These are phyloP conservation scores for Thecophora atra DNA, from an alignment of 2,888 invertebrate genomes.

Conservation along the genomic window DNA sequence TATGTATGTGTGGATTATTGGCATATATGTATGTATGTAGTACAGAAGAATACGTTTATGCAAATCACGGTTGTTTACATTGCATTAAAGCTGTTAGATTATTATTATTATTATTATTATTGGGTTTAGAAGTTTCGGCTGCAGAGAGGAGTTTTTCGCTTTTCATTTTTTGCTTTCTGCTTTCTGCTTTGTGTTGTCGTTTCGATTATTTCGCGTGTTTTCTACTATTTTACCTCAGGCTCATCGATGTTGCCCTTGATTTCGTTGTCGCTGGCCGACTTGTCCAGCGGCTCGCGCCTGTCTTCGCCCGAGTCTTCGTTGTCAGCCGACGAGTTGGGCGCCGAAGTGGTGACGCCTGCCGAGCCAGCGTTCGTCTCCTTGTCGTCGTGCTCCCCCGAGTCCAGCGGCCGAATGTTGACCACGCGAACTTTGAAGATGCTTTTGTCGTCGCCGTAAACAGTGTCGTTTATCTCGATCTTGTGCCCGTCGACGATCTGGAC, in stretches of 20 bases:
- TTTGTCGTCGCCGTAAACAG: slow-evolving; percentile 66
- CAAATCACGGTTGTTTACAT: not conserved
- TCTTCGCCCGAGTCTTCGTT: slow-evolving; percentile 52
- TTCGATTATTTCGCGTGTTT: not conserved
- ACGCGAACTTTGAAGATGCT: slow-evolving; percentile 67
- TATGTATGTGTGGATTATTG: not conserved
- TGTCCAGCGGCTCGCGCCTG: slow-evolving; percentile 54
- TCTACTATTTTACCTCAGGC: slow-evolving; percentile 62
- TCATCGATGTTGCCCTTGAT: slow-evolving; percentile 59
- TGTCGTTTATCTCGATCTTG: slow-evolving; percentile 70
- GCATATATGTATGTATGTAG: slow-evolving; percentile 15
- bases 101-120: no score
- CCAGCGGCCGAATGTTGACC: slow-evolving; percentile 68
- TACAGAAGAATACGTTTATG: slow-evolving; percentile 5
- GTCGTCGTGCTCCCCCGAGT: slow-evolving; percentile 56
- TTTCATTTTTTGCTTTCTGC: slow-evolving; percentile 10
- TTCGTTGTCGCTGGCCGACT: slow-evolving; percentile 58
- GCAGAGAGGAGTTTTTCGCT: not conserved
- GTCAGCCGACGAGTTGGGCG: slow-evolving; percentile 36
- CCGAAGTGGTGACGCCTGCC: slow-evolving; percentile 40
- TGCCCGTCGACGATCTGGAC: slow-evolving; percentile 69
- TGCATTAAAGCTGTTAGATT: slow-evolving; percentile 32
- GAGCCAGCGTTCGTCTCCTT: slow-evolving; percentile 45
- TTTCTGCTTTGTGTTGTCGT: not conserved
- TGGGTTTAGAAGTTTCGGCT: slow-evolving; percentile 21